Evolutionary conservation across 2,888 invertebrate genomes (phyloP).

Genomic region (Eutolmus rufibarbis): DNA sequence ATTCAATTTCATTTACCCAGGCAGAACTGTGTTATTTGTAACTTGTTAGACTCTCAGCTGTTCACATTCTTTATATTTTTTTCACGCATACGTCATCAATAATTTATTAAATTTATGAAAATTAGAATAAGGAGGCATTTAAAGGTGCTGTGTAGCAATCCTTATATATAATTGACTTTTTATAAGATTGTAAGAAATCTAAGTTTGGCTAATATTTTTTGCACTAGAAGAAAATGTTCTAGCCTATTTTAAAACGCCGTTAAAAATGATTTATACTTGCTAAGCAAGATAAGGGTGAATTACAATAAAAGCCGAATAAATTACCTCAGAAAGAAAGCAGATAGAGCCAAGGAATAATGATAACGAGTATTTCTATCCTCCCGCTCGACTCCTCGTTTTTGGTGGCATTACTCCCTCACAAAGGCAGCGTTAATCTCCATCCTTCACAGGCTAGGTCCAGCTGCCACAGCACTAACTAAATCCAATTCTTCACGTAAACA

Average conservation of each 20-base stretch:
- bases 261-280: background rate
- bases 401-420: background rate
- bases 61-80: no score
- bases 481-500: conserved; percentile 5
- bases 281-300: background rate
- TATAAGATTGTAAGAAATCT: background rate
- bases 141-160: no score
- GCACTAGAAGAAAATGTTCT: background rate
- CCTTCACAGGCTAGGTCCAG: background rate
- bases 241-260: background rate
- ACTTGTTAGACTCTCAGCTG: no score
- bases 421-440: background rate
- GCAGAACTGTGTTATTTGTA: no score
- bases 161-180: no score
- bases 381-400: background rate
- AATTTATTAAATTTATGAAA: no score
- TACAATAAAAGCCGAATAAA: background rate
- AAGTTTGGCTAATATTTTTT: background rate
- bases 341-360: background rate
- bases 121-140: no score
- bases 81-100: no score
- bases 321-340: background rate
- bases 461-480: background rate
- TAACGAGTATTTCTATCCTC: background rate
- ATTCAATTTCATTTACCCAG: no score